Evolutionary conservation across 2,113 vertebrate species (phyloP).

Genomic region (Microcebus jonahi): DNA sequence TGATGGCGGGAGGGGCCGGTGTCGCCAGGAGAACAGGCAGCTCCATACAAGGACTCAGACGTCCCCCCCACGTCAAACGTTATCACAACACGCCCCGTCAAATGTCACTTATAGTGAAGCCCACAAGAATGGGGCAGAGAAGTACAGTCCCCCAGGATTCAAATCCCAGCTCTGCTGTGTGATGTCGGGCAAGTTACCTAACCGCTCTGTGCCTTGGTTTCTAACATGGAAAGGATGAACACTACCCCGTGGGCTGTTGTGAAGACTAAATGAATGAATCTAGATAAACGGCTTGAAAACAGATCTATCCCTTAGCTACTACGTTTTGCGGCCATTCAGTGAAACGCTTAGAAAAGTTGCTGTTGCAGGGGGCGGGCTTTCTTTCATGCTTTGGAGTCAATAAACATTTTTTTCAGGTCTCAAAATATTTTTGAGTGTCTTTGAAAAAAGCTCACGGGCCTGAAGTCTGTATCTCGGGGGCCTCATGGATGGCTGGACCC

Average conservation of each 20-base stretch:
- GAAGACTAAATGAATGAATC: not conserved
- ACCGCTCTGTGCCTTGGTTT: not conserved
- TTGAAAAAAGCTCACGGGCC: not conserved
- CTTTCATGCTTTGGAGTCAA: not conserved
- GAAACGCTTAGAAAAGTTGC: not conserved
- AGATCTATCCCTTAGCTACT: accelerated
- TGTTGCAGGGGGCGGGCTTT: not conserved
- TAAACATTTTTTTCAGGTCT: not conserved
- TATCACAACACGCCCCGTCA: not conserved
- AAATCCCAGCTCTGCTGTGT: not conserved
- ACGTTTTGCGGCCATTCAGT: too few species aligned
- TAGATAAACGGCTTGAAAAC: not conserved
- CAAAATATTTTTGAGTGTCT: not conserved
- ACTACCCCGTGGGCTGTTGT: not conserved
- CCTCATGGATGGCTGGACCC: accelerated
- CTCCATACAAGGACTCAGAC: not conserved
- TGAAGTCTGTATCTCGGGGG: not conserved
- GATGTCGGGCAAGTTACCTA: not conserved
- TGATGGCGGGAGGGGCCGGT: too few species aligned
- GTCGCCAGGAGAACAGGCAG: not conserved
- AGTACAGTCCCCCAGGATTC: not conserved
- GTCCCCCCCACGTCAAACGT: too few species aligned
- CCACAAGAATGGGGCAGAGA: not conserved
- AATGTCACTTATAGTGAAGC: not conserved
- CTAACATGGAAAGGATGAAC: not conserved